Evolutionary conservation across 37 sponge, comb jelly and placozoan genomes (phyloP).

Genomic region (Geodia barretti): DNA sequence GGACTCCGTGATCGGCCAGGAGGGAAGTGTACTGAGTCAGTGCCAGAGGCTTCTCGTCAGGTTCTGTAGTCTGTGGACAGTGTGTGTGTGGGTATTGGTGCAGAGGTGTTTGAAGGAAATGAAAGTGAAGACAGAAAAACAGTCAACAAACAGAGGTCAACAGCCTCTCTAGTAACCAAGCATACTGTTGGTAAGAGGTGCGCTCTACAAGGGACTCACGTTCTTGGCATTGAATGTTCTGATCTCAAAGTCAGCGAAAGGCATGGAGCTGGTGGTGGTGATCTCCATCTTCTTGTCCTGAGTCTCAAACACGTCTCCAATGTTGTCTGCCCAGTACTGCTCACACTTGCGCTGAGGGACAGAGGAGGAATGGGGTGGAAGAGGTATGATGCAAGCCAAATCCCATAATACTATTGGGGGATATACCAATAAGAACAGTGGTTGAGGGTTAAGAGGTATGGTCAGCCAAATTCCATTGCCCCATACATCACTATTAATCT

Average conservation of each 20-base stretch:
- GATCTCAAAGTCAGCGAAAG: conserved; percentile 80
- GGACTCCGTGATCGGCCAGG: conserved; percentile 83
- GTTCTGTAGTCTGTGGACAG: conserved; percentile 7
- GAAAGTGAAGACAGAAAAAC: too few species aligned
- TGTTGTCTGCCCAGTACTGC: conserved; percentile 89
- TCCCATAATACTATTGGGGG: neutral
- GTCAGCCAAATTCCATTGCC: neutral
- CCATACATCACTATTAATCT: neutral
- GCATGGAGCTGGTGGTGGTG: conserved; percentile 48
- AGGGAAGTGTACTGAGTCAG: conserved; percentile 62
- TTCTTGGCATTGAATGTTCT: conserved; percentile 44
- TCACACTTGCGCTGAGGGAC: conserved; percentile 81
- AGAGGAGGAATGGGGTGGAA: neutral
- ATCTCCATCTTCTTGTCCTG: conserved; percentile 31
- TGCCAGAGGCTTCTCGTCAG: conserved; percentile 22
- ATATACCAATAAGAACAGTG: neutral
- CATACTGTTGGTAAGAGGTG: neutral
- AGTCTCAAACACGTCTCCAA: conserved; percentile 42
- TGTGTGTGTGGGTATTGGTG: too few species aligned
- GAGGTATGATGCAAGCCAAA: neutral
- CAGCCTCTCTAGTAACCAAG: neutral
- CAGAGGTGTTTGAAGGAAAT: too few species aligned
- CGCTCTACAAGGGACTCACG: conserved; percentile 31
- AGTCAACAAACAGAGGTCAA: neutral
- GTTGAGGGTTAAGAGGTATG: neutral